phyloP scores from a whole-genome alignment of 2,113 vertebrate species.

The Oncorhynchus nerka region DNA sequence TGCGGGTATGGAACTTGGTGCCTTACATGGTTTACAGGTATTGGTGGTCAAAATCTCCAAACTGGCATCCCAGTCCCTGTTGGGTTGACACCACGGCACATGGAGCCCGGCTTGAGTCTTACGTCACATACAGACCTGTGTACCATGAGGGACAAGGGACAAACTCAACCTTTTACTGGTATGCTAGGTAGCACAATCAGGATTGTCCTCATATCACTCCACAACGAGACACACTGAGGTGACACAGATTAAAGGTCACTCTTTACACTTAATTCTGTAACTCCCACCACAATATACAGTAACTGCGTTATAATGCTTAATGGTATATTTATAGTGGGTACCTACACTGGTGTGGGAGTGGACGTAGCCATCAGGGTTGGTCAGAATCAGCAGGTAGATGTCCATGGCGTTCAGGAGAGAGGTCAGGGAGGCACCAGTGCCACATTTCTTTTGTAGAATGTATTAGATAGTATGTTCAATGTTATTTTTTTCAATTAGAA shows the following conservation, averaged over 20 bases:
- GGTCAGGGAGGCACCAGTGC: slow-evolving; percentile 70
- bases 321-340: no score
- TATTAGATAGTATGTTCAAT: no score
- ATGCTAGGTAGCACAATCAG: no score
- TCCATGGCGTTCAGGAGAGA: slow-evolving; percentile 80
- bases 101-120: slow-evolving; percentile 76
- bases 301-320: no score
- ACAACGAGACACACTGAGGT: no score
- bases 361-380: slow-evolving; percentile 88
- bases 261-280: not conserved
- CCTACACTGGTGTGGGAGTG: slow-evolving; percentile 78
- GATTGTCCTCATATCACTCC: no score
- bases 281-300: no score
- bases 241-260: slow-evolving; percentile 3
- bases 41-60: slow-evolving; percentile 60
- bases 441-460: not conserved
- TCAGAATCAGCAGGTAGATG: slow-evolving; percentile 84
- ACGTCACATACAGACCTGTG: slow-evolving; percentile 90
- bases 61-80: slow-evolving; percentile 92
- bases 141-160: not conserved
- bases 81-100: slow-evolving; percentile 82
- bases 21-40: no score
- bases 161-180: no score
- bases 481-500: no score
- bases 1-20: no score